Evolutionary conservation across 2,113 vertebrate genomes (phyloP), one percentile per base, ranked within the genome.

Genomic region (mouse (Mus musculus)): DNA sequence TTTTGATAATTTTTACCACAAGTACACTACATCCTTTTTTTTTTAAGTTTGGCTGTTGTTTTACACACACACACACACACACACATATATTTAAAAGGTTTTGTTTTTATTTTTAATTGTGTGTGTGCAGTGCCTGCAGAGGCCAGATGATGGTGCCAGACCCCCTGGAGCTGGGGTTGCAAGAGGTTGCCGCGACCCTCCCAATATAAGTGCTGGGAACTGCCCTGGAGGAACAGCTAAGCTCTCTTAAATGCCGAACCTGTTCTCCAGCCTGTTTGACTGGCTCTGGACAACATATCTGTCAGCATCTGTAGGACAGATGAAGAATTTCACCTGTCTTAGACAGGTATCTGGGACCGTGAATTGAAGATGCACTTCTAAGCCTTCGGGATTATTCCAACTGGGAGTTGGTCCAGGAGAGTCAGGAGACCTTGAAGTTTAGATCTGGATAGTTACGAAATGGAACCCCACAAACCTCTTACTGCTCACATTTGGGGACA

Each of bases 381-480:
- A 33, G 7, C 16, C 49, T 63, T 39, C 6, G 33, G 49, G 42
- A 5, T 5, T 17, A 4, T 39, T 14, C 56, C n/a, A 30, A 56
- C 7, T 80, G 56, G 67, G 42, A 22, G 14, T 59, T 82, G 91
- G n/a, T 52, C 2, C 13, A 92, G 30, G 22, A 52, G 84, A 73
- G 61, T 59, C 20, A 49, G 90, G 92, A 63, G 69, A 75, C 6
- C 3, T 54, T 22, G 80, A 76, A 49, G 42, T 42, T 76, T n/a
- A 33, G 46, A 26, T 7, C 14, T 33, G 26, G 33, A 5, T 30
- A 72, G 56, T 73, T 13, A 19, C 61, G 20, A 87, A 61, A 73
- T 1, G 0, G 1, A 92, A 19, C 30, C 24, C 59, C 2, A 13
- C 0, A 7, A 11, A n/a, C 30, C 30, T 46, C 30, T n/a, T 0